Conservation (phyloP, 2,888 invertebrate species). For the Platycheirus rosarum region DNA sequence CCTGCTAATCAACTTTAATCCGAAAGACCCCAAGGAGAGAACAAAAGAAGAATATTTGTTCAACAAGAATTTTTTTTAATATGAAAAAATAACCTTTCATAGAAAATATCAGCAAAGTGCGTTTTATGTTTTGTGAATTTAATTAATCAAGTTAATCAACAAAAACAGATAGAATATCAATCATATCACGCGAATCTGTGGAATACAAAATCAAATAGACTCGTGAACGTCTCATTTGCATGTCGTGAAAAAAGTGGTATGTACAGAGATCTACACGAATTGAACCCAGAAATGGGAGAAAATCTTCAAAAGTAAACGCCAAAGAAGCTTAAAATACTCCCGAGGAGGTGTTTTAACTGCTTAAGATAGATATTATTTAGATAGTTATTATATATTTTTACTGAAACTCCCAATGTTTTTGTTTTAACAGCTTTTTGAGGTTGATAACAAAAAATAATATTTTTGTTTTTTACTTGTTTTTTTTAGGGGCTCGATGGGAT, state of each 20-base stretch:
- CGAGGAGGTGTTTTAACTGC: not conserved
- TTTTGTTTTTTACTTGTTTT: conserved; percentile 9
- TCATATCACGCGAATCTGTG: not conserved
- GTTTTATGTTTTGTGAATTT: conserved; percentile 39
- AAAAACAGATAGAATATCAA: conserved; percentile 16
- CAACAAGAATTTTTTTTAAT: conserved; percentile 2
- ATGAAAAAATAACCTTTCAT: conserved; percentile 6
- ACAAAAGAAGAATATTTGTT: conserved; percentile 34
- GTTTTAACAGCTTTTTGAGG: not conserved
- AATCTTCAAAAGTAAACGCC: conserved; percentile 8
- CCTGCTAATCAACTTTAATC: conserved; percentile 1
- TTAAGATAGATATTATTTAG: conserved; percentile 1
- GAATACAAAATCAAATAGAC: conserved; percentile 1
- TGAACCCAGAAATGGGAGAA: conserved; percentile 44
- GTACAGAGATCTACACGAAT: conserved; percentile 27
- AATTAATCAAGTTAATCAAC: not conserved
- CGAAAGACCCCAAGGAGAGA: conserved; percentile 10
- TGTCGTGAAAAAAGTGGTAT: conserved; percentile 20
- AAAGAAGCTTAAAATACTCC: not conserved
- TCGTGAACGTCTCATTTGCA: conserved; percentile 8
- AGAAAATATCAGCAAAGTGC: conserved; percentile 44
- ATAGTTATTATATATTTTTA: conserved; percentile 1
- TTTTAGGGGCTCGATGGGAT: conserved; percentile 1
- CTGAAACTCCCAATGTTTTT: not conserved
- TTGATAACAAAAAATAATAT: not conserved